These are phyloP conservation scores for Nomada fabriciana DNA, from an alignment of 2,888 invertebrate species.

Conservation along the genomic window DNA sequence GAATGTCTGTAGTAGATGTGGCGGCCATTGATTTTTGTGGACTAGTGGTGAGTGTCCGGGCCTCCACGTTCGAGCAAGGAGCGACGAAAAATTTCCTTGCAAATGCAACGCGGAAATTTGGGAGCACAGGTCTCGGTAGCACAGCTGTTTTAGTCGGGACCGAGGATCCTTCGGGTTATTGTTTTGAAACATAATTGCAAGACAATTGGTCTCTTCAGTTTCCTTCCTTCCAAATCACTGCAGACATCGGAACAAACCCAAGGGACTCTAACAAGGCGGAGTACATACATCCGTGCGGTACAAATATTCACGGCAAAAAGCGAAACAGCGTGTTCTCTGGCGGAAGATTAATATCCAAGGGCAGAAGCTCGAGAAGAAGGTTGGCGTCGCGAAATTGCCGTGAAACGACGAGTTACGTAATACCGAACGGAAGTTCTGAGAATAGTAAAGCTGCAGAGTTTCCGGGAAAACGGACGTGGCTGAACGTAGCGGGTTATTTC, in stretches of 20 bases:
- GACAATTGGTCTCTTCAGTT: too few relatives aligned
- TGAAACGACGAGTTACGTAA: conserved; percentile 9
- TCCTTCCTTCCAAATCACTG: background rate
- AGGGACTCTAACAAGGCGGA: background rate
- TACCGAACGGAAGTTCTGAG: conserved; percentile 4
- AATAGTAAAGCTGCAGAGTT: background rate
- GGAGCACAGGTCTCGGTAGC: too few relatives aligned
- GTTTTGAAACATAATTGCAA: too few relatives aligned
- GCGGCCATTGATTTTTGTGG: too few relatives aligned
- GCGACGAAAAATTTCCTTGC: too few relatives aligned
- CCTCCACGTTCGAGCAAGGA: too few relatives aligned
- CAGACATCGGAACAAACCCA: background rate
- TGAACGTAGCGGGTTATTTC: conserved; percentile 12
- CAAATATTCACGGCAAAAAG: background rate
- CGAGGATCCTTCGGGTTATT: too few relatives aligned
- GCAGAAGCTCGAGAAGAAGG: background rate
- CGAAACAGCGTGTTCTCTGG: background rate
- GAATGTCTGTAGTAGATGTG: background rate
- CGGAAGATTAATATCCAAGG: background rate
- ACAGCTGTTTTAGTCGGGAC: too few relatives aligned
- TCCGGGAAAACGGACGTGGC: background rate
- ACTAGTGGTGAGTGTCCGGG: too few relatives aligned
- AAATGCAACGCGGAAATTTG: too few relatives aligned
- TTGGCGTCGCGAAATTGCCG: background rate
- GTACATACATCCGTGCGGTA: background rate